phyloP scores from a whole-genome alignment of 2,113 vertebrate species.

The Microcebus griseorufus region DNA sequence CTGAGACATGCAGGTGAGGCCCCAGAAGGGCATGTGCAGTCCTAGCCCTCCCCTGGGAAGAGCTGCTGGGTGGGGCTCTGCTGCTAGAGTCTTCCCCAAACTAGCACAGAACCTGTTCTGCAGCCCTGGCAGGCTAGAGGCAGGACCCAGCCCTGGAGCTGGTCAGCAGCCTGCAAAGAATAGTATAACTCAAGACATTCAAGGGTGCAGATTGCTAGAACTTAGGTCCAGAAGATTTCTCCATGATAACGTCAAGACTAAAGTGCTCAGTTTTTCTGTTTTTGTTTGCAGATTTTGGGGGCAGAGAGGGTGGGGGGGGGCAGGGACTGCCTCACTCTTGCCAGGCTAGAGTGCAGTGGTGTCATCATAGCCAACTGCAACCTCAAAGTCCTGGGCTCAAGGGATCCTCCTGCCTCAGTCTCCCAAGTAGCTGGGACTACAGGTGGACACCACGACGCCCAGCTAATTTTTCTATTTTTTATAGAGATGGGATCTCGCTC shows the following conservation, averaged over 20 bases:
- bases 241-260: not conserved
- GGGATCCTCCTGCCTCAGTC: too few relatives aligned
- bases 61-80: conserved; percentile 56
- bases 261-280: not conserved
- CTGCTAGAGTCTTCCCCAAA: conserved; percentile 46
- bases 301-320: too few relatives aligned
- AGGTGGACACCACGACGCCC: too few relatives aligned
- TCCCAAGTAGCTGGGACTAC: too few relatives aligned
- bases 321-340: too few relatives aligned
- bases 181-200: accelerated
- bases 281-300: not conserved
- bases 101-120: conserved; percentile 60
- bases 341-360: too few relatives aligned
- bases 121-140: conserved; percentile 49
- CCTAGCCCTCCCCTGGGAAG: conserved; percentile 62
- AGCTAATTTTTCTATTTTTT: too few relatives aligned
- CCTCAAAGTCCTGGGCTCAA: too few relatives aligned
- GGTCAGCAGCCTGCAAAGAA: not conserved
- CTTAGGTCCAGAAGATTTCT: not conserved
- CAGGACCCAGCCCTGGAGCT: not conserved
- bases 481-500: too few relatives aligned
- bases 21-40: not conserved
- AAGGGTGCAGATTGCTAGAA: not conserved
- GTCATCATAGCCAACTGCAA: too few relatives aligned
- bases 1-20: conserved; percentile 8